Conservation (phyloP, 2,888 invertebrate genomes). For the Epistrophella euchroma region DNA sequence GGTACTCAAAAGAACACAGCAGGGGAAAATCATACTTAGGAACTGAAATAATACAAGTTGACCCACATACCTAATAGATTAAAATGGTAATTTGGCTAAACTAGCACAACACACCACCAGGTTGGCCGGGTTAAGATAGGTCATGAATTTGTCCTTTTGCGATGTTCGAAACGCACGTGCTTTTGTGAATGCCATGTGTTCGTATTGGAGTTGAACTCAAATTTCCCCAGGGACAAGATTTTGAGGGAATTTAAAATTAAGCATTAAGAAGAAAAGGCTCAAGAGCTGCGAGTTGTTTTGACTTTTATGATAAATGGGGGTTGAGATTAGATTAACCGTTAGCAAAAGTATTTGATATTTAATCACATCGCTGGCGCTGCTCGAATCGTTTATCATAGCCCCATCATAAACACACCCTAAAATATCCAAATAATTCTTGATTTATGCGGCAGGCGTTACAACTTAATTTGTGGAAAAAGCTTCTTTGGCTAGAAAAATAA, state of each 20-base stretch:
- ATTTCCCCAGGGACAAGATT: constrained; percentile 7
- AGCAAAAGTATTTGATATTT: no score
- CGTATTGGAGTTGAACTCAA: constrained; percentile 40
- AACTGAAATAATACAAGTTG: constrained; percentile 33
- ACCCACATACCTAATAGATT: no score
- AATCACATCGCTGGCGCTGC: no score
- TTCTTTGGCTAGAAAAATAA: no score
- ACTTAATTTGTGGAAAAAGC: no score
- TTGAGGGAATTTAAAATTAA: not conserved
- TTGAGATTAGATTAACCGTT: no score
- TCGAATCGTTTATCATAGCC: no score
- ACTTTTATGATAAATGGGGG: no score
- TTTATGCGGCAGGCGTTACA: no score
- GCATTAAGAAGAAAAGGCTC: not conserved
- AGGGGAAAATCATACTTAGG: constrained; percentile 3
- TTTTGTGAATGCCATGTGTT: constrained; percentile 59
- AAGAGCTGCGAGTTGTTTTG: not conserved
- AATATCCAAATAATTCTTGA: no score
- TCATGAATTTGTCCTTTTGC: constrained; percentile 51
- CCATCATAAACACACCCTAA: no score
- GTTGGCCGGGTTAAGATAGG: constrained; percentile 54
- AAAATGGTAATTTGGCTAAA: constrained; percentile 27
- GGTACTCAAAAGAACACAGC: not conserved
- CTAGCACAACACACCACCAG: constrained; percentile 28
- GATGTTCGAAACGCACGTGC: constrained; percentile 67